Percentiles rank a stretch among this genome's conserved stretches.
Conservation (phyloP, 2,888 invertebrate genomes). For the Zonitis immaculata region DNA sequence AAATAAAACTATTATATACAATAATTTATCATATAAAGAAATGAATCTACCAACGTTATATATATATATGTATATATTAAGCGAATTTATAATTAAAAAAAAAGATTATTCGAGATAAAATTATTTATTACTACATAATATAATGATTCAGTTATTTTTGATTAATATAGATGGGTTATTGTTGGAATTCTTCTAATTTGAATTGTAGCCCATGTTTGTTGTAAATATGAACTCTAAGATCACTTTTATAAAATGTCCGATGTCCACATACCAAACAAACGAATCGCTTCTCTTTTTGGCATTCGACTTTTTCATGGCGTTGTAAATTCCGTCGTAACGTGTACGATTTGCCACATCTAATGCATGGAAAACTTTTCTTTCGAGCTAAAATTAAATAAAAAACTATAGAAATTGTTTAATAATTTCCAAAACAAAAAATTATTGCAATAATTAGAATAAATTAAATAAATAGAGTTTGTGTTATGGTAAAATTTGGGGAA, state of each 20-base stretch:
- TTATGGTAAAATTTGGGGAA: too few species aligned
- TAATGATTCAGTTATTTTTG: neutral
- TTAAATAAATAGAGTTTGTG: neutral
- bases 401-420: neutral
- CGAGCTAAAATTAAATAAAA: neutral
- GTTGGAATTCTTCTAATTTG: slow-evolving; percentile 1
- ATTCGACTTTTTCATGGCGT: slow-evolving; percentile 28
- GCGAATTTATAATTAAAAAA: too few species aligned
- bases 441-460: neutral
- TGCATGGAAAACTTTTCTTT: slow-evolving; percentile 4
- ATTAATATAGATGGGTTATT: neutral
- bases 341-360: slow-evolving; percentile 31
- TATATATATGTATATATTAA: too few species aligned
- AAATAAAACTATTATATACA: too few species aligned
- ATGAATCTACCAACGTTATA: neutral
- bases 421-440: neutral
- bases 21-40: neutral
- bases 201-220: slow-evolving; percentile 28
- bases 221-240: slow-evolving; percentile 30
- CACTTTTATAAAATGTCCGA: slow-evolving; percentile 32
- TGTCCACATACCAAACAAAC: slow-evolving; percentile 19
- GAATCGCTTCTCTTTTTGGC: slow-evolving; percentile 23
- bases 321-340: slow-evolving; percentile 31
- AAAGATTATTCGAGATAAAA: too few species aligned
- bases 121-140: too few species aligned